Evolutionary conservation across 2,797 vertebrate genomes (phyloP).

Genomic region (Psittacula echo): DNA sequence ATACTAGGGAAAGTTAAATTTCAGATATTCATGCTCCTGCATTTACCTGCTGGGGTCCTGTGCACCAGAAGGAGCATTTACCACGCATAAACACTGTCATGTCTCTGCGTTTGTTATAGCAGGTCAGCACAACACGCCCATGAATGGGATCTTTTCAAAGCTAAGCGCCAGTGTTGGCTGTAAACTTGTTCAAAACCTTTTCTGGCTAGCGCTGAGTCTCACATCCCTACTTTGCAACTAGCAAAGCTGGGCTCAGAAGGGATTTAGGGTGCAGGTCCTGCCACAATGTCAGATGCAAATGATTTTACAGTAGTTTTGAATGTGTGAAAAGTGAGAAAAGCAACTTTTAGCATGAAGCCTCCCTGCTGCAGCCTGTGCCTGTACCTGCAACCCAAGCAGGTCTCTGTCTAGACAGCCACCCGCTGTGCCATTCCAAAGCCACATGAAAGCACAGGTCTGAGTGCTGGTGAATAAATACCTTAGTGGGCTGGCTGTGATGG

Average conservation of each 20-base stretch:
- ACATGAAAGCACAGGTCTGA: neutral
- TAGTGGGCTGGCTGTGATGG: neutral
- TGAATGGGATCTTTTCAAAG: neutral
- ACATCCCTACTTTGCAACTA: neutral
- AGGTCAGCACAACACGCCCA: neutral
- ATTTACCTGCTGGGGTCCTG: neutral
- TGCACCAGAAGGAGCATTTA: neutral
- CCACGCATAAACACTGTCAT: neutral
- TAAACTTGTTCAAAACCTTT: neutral
- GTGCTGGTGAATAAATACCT: neutral
- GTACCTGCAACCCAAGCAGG: neutral
- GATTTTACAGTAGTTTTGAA: neutral
- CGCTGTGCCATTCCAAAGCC: neutral
- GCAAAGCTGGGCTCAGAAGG: neutral
- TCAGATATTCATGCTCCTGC: neutral
- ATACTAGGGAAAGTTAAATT: conserved; percentile 28
- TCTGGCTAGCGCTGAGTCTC: neutral
- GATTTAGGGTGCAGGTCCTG: neutral
- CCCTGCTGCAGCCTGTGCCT: neutral
- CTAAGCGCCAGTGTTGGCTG: neutral
- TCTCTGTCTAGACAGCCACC: neutral
- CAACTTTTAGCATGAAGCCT: neutral
- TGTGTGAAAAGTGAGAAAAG: neutral
- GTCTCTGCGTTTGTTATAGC: neutral
- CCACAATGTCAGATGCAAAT: neutral